phyloP scores from a whole-genome alignment of 1,140 invertebrate genomes.

The Ericerus pela region DNA sequence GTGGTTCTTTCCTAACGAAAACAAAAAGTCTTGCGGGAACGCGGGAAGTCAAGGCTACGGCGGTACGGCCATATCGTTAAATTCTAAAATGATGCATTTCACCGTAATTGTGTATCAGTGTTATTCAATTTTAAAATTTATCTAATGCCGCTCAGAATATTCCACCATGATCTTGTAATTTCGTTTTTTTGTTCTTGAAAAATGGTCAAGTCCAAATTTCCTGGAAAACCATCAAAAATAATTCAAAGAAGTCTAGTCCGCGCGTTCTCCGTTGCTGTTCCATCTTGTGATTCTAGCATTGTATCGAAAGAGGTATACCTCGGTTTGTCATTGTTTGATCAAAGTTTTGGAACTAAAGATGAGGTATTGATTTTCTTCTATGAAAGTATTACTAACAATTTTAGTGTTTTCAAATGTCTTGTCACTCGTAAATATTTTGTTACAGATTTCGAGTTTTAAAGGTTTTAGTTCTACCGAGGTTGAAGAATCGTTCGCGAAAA shows the following conservation, averaged over 20 bases:
- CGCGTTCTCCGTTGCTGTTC: slow-evolving; percentile 43
- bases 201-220: slow-evolving; percentile 27
- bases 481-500: slow-evolving; percentile 7
- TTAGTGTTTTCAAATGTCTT: neutral
- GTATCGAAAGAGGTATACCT: slow-evolving; percentile 37
- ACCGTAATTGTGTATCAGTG: too few species aligned
- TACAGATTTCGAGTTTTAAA: slow-evolving; percentile 13
- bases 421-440: slow-evolving; percentile 1
- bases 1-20: too few species aligned
- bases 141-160: too few species aligned
- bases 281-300: slow-evolving; percentile 35
- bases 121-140: too few species aligned
- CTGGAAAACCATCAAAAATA: slow-evolving; percentile 67
- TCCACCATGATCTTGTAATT: too few species aligned
- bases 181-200: too few species aligned
- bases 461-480: neutral
- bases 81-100: too few species aligned
- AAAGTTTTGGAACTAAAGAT: slow-evolving; percentile 32
- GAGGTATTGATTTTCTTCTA: slow-evolving; percentile 28
- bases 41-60: too few species aligned
- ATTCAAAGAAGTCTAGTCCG: slow-evolving; percentile 65
- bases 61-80: too few species aligned
- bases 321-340: slow-evolving; percentile 33
- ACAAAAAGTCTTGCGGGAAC: too few species aligned
- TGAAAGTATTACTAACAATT: neutral